A percentile compares a stretch with the other conserved stretches of the same genome.
These are phyloP conservation scores for Daphoenositta chrysoptera DNA, from an alignment of 2,113 vertebrate species.

Conservation along the genomic window DNA sequence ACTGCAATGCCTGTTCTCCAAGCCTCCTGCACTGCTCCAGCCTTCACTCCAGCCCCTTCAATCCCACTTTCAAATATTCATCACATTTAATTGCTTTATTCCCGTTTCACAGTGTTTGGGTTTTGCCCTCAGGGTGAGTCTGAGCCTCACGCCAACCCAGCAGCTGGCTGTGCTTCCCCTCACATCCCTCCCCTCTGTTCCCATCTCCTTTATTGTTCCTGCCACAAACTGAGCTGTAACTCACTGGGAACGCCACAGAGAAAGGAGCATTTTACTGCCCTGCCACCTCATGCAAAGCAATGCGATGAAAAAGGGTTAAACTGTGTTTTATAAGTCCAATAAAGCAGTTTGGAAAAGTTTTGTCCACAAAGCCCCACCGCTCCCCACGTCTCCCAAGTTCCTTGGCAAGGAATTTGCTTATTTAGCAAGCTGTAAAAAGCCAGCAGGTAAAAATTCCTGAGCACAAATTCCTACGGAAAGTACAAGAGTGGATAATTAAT, in stretches of 20 bases:
- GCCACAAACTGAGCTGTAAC: neutral
- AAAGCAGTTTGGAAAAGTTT: neutral
- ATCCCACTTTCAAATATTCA: neutral
- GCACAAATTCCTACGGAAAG: neutral
- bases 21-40: neutral
- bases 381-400: neutral
- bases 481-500: neutral
- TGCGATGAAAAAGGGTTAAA: neutral
- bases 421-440: neutral
- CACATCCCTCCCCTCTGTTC: neutral
- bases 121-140: neutral
- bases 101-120: neutral
- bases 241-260: neutral
- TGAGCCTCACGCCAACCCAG: neutral
- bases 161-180: neutral
- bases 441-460: neutral
- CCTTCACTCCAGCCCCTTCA: neutral
- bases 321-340: neutral
- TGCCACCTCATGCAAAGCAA: neutral
- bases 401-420: neutral
- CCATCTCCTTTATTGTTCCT: neutral
- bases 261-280: neutral
- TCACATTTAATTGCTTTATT: neutral
- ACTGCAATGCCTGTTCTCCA: neutral
- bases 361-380: neutral